Evolutionary conservation across 2,113 vertebrate genomes (phyloP).

Genomic region (Phaethon lepturus): DNA sequence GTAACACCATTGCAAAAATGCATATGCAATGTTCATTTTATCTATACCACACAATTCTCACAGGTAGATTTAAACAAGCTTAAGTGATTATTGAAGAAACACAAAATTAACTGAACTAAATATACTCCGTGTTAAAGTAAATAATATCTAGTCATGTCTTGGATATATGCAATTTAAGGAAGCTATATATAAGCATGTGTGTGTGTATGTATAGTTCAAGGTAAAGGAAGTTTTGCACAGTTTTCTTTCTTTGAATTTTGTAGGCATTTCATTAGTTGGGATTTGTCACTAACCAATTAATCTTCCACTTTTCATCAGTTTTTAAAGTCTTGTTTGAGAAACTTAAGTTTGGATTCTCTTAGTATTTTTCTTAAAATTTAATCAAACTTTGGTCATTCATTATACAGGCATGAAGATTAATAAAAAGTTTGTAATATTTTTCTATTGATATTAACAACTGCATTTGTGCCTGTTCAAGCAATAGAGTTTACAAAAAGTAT

Average conservation of each 20-base stretch:
- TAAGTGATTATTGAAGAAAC: neutral
- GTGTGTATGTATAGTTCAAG: neutral
- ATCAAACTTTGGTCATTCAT: neutral
- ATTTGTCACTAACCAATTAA: neutral
- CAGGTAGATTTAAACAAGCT: neutral
- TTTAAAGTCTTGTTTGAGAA: neutral
- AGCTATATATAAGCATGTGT: neutral
- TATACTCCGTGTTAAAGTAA: neutral
- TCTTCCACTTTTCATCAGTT: neutral
- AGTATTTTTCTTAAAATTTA: neutral
- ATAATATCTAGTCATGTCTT: neutral
- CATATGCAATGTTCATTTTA: neutral
- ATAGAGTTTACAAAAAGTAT: neutral
- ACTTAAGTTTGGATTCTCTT: neutral
- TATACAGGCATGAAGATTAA: neutral
- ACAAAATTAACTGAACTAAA: neutral
- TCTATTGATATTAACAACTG: neutral
- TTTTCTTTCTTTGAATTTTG: neutral
- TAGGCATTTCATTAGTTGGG: neutral
- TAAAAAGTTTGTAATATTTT: neutral
- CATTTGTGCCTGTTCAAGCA: neutral
- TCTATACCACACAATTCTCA: neutral
- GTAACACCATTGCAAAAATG: neutral
- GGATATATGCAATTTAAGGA: neutral
- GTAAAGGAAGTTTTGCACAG: neutral